A percentile compares a stretch with the other conserved stretches of the same genome.
Conservation (phyloP, 1,140 invertebrate species). For the Ceratoteleas bidentatus region DNA sequence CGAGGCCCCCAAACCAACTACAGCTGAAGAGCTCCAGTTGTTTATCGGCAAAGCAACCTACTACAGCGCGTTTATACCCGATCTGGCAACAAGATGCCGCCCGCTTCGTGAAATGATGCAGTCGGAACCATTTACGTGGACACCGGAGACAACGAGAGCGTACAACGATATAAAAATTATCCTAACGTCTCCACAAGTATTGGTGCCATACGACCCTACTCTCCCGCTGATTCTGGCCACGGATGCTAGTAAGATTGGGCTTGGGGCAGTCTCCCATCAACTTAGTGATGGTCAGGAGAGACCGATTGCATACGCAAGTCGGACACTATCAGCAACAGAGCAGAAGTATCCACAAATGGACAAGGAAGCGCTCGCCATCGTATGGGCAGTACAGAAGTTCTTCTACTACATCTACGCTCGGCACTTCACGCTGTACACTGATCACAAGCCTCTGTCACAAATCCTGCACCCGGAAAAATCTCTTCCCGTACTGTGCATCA, state of each 20-base stretch:
- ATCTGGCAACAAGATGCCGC: not conserved
- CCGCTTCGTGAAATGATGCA: slow-evolving; percentile 20
- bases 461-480: too few relatives aligned
- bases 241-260: slow-evolving; percentile 74
- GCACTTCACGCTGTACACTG: too few relatives aligned
- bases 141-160: slow-evolving; percentile 24
- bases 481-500: too few relatives aligned
- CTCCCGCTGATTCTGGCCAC: slow-evolving; percentile 69
- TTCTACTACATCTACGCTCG: too few relatives aligned
- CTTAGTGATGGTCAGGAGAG: slow-evolving; percentile 63
- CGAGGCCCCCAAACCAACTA: slow-evolving; percentile 19
- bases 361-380: too few relatives aligned
- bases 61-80: slow-evolving; percentile 15
- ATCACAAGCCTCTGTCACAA: too few relatives aligned
- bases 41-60: slow-evolving; percentile 33
- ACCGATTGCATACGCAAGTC: slow-evolving; percentile 72
- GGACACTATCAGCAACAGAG: too few relatives aligned
- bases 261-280: slow-evolving; percentile 73
- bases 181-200: slow-evolving; percentile 36
- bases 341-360: too few relatives aligned
- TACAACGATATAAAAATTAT: slow-evolving; percentile 34
- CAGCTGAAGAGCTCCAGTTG: slow-evolving; percentile 20
- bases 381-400: too few relatives aligned
- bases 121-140: slow-evolving; percentile 31
- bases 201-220: slow-evolving; percentile 62